Percentiles rank a stretch among this genome's conserved stretches.
These are phyloP conservation scores for Phymatocera aterrima DNA, from an alignment of 2,888 invertebrate genomes.

Conservation along the genomic window DNA sequence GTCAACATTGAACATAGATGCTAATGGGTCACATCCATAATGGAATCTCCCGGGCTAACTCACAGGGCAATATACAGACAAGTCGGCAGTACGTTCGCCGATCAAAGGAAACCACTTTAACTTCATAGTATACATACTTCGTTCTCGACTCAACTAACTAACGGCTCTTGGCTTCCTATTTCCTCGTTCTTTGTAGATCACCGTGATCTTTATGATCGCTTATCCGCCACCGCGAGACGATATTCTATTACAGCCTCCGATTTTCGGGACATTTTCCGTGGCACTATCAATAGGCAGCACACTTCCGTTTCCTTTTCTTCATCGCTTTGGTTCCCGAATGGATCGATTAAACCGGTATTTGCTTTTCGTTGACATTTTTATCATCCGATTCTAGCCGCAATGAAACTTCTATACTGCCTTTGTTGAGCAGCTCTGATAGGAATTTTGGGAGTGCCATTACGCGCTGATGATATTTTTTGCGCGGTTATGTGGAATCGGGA, in stretches of 20 bases:
- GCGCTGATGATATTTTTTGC: neutral
- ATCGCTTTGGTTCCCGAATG: neutral
- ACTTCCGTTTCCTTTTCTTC: neutral
- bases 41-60: slow-evolving; percentile 27
- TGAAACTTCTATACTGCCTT: slow-evolving; percentile 22
- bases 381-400: neutral
- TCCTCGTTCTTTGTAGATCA: neutral
- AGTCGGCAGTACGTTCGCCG: slow-evolving; percentile 18
- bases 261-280: neutral
- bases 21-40: slow-evolving; percentile 32
- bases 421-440: slow-evolving; percentile 8
- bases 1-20: slow-evolving; percentile 2
- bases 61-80: neutral
- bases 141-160: neutral
- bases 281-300: neutral
- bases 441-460: neutral
- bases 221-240: neutral
- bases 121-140: neutral
- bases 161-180: neutral
- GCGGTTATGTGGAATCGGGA: no score
- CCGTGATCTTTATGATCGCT: neutral
- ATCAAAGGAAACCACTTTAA: slow-evolving; percentile 27
- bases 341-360: neutral
- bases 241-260: neutral
- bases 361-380: neutral